Conservation (phyloP, 2,888 invertebrate species). For the Escarpia spicata region DNA sequence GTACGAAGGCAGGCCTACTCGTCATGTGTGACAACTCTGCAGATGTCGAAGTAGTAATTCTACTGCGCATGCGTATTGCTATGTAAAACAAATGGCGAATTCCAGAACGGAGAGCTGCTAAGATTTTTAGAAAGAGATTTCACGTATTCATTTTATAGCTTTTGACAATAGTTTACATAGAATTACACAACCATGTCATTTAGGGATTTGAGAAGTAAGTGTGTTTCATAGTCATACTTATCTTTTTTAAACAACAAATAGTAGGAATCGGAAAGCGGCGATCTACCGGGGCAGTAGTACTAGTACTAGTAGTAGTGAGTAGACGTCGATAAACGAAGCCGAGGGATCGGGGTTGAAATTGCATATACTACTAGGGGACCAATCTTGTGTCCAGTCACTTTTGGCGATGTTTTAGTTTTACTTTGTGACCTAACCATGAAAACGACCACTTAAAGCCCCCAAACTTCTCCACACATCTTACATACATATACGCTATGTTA, state of each 20-base stretch:
- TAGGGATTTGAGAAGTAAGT: constrained; percentile 55
- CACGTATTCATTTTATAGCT: neutral
- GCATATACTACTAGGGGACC: no score
- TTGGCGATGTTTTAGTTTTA: neutral
- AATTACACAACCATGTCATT: constrained; percentile 49
- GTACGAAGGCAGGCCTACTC: neutral
- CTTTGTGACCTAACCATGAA: neutral
- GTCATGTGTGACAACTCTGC: neutral
- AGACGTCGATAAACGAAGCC: no score
- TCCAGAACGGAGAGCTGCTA: neutral
- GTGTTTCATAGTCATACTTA: neutral
- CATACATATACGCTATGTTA: no score
- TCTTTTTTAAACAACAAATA: constrained; percentile 8
- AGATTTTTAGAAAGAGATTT: neutral
- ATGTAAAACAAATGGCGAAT: constrained; percentile 23
- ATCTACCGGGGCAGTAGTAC: neutral
- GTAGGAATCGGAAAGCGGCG: neutral
- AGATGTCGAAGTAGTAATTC: neutral
- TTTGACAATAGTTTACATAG: constrained; percentile 18
- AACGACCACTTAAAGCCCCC: no score
- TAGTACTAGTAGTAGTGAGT: neutral
- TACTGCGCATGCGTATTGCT: constrained; percentile 25
- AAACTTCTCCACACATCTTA: no score
- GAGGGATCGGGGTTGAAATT: no score
- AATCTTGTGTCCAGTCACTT: neutral